Conservation (phyloP, 2,797 vertebrate species). For the Acanthurus tractus region DNA sequence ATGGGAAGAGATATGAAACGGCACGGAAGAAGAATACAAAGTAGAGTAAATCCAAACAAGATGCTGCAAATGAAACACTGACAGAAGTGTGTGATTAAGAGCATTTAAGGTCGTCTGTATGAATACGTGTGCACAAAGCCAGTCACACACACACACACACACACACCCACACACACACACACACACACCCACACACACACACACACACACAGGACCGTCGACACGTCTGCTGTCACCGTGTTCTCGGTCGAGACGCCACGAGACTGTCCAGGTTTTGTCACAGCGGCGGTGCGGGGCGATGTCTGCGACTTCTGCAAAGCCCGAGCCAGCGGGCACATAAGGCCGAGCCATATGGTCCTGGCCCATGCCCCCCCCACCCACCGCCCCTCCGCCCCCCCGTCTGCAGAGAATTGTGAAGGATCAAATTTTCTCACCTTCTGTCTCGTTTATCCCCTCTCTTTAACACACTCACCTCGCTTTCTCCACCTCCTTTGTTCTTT, state of each 20-base stretch:
- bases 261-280: constrained; percentile 58
- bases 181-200: background rate
- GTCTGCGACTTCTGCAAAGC: constrained; percentile 52
- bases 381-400: constrained; percentile 38
- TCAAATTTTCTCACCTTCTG: constrained; percentile 72
- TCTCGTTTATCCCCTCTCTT: constrained; percentile 44
- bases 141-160: no score
- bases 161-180: no score
- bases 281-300: constrained; percentile 47
- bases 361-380: constrained; percentile 43
- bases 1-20: background rate
- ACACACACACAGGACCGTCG: background rate
- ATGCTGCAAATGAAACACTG: constrained; percentile 6
- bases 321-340: constrained; percentile 72
- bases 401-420: constrained; percentile 63
- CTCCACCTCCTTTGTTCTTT: background rate
- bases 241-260: constrained; percentile 19
- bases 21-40: constrained; percentile 1
- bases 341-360: constrained; percentile 77
- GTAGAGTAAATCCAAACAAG: background rate
- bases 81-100: background rate
- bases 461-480: constrained; percentile 17
- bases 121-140: background rate
- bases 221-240: constrained; percentile 21
- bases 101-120: background rate